Base-by-base conservation (phyloP, 2,113 vertebrate species). In the Numenius arquata region DNA sequence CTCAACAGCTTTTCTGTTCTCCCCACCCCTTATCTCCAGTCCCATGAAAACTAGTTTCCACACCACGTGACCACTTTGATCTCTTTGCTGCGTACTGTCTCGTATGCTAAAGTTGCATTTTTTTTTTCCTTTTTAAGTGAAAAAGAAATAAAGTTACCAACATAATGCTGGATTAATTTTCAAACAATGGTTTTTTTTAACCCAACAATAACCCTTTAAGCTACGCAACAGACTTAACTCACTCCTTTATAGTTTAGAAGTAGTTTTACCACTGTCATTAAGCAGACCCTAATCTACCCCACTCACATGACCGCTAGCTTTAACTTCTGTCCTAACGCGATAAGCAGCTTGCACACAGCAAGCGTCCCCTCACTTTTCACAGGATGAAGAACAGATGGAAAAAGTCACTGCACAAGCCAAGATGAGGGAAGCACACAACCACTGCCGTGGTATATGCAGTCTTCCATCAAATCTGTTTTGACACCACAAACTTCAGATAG, bases 371-470 rank as follows among this genome's bases (percentile, higher is more conserved):
- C 48, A 3, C 62, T 59, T 30, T 18, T 52, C 70, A 47, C 38
- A 38, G 59, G 93, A 83, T 47, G 55, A 88, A 25, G 67, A 91
- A 20, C 95, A 96, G 95, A 92, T 79, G 94, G 81, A 90, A 96
- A 78, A 88, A 55, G 58, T 4, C 34, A 7, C 52, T 15, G 43
- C 52, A 20, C 0, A 29, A 84, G 89, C 53, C 87, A 84, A 89
- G 73, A 14, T 0, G 70, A 67, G 56, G 50, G 75, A 55, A 53
- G 36, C 83, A 45, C 34, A 38, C 1, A 4, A 6, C 26, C 76
- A 26, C 23, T 21, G 16, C n/a, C 47, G 5, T 2, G 5, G 21
- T 4, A 5, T 5, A 8, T 0, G 1, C 9, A 6, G 13, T 18
- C 71, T 16, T 32, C 48, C 92, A 56, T 11, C 65, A 25, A n/a